Percentiles rank a stretch among this genome's conserved stretches.
Evolutionary conservation across 2,113 vertebrate genomes (phyloP).

Genomic region (Bucco capensis): DNA sequence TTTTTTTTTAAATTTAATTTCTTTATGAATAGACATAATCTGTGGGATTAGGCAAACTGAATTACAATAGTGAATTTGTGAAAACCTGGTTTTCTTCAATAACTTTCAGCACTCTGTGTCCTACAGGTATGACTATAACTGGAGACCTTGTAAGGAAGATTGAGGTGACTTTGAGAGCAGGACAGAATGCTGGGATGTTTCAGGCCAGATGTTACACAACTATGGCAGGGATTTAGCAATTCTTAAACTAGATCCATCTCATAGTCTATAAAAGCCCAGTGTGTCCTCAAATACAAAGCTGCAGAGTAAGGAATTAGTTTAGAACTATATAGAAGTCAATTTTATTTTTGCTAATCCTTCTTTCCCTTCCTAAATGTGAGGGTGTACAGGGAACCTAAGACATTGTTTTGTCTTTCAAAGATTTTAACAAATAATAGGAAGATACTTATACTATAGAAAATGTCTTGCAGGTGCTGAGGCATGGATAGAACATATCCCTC

Average conservation of each 20-base stretch:
- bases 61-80: neutral
- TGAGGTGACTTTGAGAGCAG: neutral
- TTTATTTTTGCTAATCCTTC: neutral
- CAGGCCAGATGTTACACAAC: neutral
- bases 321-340: neutral
- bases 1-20: neutral
- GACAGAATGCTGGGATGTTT: neutral
- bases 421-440: neutral
- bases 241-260: neutral
- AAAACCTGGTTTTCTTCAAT: neutral
- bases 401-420: neutral
- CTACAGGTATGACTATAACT: neutral
- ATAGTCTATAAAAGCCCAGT: neutral
- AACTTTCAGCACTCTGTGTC: neutral
- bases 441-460: neutral
- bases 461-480: neutral
- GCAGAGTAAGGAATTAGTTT: neutral
- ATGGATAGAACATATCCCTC: neutral
- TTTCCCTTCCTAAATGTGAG: neutral
- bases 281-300: neutral
- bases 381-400: neutral
- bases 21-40: neutral
- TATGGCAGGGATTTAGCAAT: rapidly evolving
- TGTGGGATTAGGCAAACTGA: neutral
- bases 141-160: neutral